A percentile compares a stretch with the other conserved stretches of the same genome.
Conservation (phyloP, 2,797 vertebrate species). For the Oreortyx pictus region DNA sequence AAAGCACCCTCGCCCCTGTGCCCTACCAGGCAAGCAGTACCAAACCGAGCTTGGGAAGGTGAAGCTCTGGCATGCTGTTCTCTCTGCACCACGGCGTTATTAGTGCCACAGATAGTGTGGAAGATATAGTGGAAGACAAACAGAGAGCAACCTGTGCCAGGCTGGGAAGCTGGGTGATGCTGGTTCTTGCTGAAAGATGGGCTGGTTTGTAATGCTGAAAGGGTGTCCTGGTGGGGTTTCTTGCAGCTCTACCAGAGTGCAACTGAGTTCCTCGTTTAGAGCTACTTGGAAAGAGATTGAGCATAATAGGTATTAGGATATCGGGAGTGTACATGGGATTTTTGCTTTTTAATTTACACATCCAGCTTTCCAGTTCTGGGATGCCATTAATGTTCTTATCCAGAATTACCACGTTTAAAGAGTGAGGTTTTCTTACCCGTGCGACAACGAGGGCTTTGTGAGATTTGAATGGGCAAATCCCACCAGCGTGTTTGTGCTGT, state of each 20-base stretch:
- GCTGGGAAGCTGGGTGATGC: not conserved
- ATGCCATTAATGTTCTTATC: conserved; percentile 64
- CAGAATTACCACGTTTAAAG: conserved; percentile 46
- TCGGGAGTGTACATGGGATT: conserved; percentile 47
- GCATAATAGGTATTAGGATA: conserved; percentile 58
- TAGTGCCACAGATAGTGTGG: not conserved
- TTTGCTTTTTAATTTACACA: conserved; percentile 67
- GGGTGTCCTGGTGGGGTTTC: not conserved
- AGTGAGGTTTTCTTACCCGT: conserved; percentile 33
- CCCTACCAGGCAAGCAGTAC: not conserved
- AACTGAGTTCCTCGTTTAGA: conserved; percentile 40
- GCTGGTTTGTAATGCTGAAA: conserved; percentile 6
- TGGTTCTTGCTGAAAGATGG: not conserved
- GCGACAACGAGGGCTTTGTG: conserved; percentile 15
- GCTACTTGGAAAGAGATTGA: conserved; percentile 58
- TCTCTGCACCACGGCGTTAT: not conserved
- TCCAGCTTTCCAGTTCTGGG: conserved; percentile 49
- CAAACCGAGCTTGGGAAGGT: not conserved
- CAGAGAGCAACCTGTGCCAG: not conserved
- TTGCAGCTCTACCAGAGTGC: conserved; percentile 34
- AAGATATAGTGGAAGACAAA: not conserved
- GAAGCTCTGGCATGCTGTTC: not conserved
- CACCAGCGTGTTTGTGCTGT: not conserved
- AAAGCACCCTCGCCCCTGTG: not conserved
- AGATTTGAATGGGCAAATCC: conserved; percentile 50